Evolutionary conservation across 2,113 vertebrate genomes (phyloP).

Genomic region (Ageneiosus marmoratus): DNA sequence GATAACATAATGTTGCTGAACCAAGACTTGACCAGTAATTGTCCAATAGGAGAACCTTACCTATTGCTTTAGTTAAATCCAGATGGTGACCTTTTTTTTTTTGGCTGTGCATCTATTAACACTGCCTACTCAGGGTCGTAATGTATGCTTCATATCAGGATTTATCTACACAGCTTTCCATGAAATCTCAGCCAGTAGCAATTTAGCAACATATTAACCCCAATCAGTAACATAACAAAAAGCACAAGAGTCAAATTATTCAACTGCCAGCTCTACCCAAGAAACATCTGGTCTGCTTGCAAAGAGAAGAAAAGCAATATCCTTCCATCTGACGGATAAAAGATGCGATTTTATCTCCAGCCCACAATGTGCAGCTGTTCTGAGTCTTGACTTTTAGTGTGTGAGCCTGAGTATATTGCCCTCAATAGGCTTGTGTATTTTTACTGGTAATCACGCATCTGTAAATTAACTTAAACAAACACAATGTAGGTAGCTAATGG

Average conservation of each 20-base stretch:
- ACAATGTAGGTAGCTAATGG: neutral
- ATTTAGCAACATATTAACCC: conserved; percentile 6
- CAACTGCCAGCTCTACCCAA: neutral
- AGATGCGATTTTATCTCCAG: neutral
- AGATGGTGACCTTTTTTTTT: too few species aligned
- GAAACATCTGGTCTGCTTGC: conserved; percentile 15
- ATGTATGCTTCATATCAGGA: neutral
- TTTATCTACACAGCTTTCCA: neutral
- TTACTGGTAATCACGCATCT: neutral
- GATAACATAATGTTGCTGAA: too few species aligned
- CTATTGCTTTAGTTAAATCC: too few species aligned
- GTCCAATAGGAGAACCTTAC: too few species aligned
- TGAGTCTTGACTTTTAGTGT: neutral
- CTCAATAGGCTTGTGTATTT: neutral
- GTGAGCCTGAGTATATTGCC: conserved; percentile 3
- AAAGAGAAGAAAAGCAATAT: neutral
- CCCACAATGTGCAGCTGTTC: neutral
- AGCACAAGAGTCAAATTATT: neutral
- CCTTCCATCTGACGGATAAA: neutral
- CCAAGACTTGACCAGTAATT: too few species aligned
- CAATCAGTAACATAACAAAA: conserved; percentile 6
- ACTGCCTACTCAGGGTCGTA: neutral
- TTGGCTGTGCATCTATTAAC: neutral
- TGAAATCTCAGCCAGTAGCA: neutral
- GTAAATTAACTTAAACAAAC: neutral